A percentile compares a stretch with the other conserved stretches of the same genome.
These are phyloP conservation scores for Ptyas mucosa DNA, from an alignment of 2,113 vertebrate genomes.

Conservation along the genomic window DNA sequence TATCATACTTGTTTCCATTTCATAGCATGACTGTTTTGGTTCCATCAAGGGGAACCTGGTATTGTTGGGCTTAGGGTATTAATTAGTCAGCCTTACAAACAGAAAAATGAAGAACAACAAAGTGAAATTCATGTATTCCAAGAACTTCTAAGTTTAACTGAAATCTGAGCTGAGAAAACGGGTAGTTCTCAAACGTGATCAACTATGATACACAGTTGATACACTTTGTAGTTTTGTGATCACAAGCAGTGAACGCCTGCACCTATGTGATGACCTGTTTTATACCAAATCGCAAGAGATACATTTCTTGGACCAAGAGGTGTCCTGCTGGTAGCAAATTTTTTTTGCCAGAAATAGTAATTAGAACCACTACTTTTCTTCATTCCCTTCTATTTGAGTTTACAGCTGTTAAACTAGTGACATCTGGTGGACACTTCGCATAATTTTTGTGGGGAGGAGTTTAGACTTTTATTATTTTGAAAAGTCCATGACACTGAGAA, in stretches of 20 bases:
- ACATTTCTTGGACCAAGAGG: not conserved
- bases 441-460: not conserved
- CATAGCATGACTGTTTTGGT: not conserved
- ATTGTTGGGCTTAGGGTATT: not conserved
- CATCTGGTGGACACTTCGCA: slow-evolving; percentile 11
- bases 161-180: not conserved
- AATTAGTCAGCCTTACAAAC: not conserved
- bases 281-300: not conserved
- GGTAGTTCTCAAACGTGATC: not conserved
- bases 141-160: not conserved
- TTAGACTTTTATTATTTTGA: not conserved
- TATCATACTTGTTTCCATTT: not conserved
- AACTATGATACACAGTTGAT: not conserved
- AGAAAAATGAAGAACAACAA: not conserved
- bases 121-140: not conserved
- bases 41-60: not conserved
- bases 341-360: not conserved
- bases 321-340: not conserved
- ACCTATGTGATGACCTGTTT: not conserved
- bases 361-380: not conserved
- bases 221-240: not conserved
- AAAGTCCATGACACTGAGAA: not conserved
- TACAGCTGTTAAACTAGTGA: slow-evolving; percentile 1
- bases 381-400: not conserved
- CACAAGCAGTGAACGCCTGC: not conserved